Evolutionary conservation across 1,140 invertebrate genomes (phyloP).

Genomic region (Tetraneura akinire): DNA sequence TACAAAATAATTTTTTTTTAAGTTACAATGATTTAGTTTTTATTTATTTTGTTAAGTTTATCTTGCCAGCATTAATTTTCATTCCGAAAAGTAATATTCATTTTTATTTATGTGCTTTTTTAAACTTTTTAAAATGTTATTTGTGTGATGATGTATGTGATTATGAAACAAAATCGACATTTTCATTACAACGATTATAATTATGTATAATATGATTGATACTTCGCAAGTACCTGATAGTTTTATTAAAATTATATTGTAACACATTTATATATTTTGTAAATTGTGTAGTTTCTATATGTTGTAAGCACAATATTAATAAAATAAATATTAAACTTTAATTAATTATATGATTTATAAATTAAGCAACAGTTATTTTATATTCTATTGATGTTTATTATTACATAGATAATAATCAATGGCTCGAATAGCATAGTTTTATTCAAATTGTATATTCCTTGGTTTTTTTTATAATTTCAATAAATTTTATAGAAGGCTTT

Average conservation of each 20-base stretch:
- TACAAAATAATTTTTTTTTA: slow-evolving; percentile 33
- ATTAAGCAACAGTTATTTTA: slow-evolving; percentile 6
- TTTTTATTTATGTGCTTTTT: neutral
- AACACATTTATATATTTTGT: slow-evolving; percentile 22
- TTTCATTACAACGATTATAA: slow-evolving; percentile 1
- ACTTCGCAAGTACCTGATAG: slow-evolving; percentile 44
- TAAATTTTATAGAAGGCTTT: neutral
- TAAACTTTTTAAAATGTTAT: too few species aligned
- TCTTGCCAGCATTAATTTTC: slow-evolving; percentile 9
- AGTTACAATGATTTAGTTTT: slow-evolving; percentile 26
- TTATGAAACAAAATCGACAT: neutral
- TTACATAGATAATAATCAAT: neutral
- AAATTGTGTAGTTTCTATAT: neutral
- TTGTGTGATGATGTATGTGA: slow-evolving; percentile 1
- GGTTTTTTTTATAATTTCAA: slow-evolving; percentile 3
- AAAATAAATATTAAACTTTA: neutral
- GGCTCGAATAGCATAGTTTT: neutral
- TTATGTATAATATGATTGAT: slow-evolving; percentile 23
- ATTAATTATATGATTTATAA: neutral
- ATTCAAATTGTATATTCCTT: neutral
- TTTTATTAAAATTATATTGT: slow-evolving; percentile 25
- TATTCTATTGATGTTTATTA: slow-evolving; percentile 1
- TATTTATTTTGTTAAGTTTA: slow-evolving; percentile 38
- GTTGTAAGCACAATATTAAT: neutral
- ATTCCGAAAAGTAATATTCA: slow-evolving; percentile 5